These are phyloP conservation scores for Nasonia vitripennis DNA, from an alignment of 1,140 invertebrate genomes.

Conservation along the genomic window DNA sequence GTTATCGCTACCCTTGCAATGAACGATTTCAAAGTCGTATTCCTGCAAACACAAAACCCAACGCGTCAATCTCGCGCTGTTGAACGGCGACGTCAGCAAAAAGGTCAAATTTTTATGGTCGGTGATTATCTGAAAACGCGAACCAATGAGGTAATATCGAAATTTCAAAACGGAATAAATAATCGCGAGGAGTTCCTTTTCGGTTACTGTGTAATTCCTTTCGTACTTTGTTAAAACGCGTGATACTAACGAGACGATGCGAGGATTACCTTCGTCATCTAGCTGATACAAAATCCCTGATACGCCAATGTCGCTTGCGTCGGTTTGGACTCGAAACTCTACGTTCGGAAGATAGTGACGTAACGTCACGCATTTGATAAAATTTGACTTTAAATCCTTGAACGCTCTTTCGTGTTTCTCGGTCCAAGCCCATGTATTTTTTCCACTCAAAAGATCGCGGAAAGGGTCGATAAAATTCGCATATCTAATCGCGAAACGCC, in stretches of 20 bases:
- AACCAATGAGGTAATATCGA: constrained; percentile 56
- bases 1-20: background rate
- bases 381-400: constrained; percentile 51
- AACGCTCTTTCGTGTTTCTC: constrained; percentile 40
- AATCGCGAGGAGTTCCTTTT: constrained; percentile 65
- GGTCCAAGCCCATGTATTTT: constrained; percentile 50
- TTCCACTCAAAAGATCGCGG: constrained; percentile 46
- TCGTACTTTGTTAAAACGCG: constrained; percentile 45
- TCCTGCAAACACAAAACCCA: constrained; percentile 48
- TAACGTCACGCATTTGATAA: constrained; percentile 36
- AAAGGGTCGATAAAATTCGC: constrained; percentile 47
- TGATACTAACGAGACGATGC: constrained; percentile 51
- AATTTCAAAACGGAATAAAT: constrained; percentile 63
- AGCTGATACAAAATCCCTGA: constrained; percentile 53
- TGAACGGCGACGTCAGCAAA: constrained; percentile 66
- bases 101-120: constrained; percentile 73
- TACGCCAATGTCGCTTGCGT: constrained; percentile 54
- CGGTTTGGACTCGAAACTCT: constrained; percentile 49
- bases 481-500: constrained; percentile 51
- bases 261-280: constrained; percentile 30
- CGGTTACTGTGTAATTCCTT: constrained; percentile 57
- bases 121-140: constrained; percentile 64
- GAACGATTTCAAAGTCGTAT: constrained; percentile 25
- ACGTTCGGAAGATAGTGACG: constrained; percentile 19
- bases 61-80: constrained; percentile 31